Conservation (phyloP, 2,113 vertebrate species). For the Muntiacus muntjak region DNA sequence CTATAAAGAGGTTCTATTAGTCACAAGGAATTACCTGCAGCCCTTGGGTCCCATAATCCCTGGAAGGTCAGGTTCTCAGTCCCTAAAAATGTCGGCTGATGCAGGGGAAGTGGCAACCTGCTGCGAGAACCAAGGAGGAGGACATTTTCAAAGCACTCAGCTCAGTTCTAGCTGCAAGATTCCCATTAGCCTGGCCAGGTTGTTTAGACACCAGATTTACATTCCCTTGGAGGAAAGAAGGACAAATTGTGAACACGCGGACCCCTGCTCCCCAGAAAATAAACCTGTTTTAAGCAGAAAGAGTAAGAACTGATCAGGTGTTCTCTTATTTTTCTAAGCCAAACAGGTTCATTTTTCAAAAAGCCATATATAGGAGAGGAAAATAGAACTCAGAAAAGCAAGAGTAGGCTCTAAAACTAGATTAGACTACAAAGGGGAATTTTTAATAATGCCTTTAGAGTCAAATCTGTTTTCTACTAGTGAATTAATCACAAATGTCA, state of each 20-base stretch:
- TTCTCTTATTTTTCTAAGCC: slow-evolving; percentile 4
- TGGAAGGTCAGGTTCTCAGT: not conserved
- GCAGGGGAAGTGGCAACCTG: not conserved
- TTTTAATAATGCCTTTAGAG: not conserved
- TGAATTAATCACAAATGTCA: not conserved
- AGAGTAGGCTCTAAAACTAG: not conserved
- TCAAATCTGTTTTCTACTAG: not conserved
- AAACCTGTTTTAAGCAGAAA: not conserved
- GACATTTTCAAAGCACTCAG: slow-evolving; percentile 8
- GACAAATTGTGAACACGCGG: not conserved
- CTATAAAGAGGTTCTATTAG: not conserved
- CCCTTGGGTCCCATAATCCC: not conserved
- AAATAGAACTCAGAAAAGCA: not conserved
- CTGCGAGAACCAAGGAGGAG: not conserved
- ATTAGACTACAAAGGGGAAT: not conserved
- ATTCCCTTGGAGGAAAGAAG: slow-evolving; percentile 16
- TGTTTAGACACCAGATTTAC: slow-evolving; percentile 39
- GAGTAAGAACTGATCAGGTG: not conserved
- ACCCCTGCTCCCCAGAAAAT: not conserved
- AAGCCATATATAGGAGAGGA: not conserved
- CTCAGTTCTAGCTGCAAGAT: not conserved
- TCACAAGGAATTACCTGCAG: slow-evolving; percentile 30
- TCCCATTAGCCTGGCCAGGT: not conserved
- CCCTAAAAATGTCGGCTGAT: not conserved
- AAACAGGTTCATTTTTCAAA: slow-evolving; percentile 1